A percentile compares a stretch with the other conserved stretches of the same genome.
Evolutionary conservation across 2,888 invertebrate species (phyloP).

Genomic region (Phania funesta): DNA sequence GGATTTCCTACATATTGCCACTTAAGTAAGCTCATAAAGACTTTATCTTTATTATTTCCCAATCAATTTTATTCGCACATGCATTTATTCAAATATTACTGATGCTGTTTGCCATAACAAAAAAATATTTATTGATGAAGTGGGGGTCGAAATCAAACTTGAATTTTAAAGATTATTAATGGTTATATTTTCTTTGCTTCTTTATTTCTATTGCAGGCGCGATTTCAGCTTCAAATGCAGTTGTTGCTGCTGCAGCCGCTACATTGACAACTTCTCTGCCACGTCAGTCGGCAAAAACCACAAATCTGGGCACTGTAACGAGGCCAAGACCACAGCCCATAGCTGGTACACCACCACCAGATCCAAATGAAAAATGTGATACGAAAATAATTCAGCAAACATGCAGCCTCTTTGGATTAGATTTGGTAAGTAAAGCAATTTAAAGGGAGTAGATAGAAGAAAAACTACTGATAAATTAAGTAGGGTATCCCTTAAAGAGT

Average conservation of each 20-base stretch:
- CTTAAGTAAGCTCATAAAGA: slow-evolving; percentile 5
- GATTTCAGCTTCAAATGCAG: slow-evolving; percentile 49
- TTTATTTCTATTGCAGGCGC: slow-evolving; percentile 18
- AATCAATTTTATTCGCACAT: background rate
- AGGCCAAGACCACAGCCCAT: slow-evolving; percentile 94
- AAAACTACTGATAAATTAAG: background rate
- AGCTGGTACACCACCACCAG: slow-evolving; percentile 93
- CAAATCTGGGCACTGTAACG: slow-evolving; percentile 81
- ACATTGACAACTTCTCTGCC: slow-evolving; percentile 70
- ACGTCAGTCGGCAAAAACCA: slow-evolving; percentile 78
- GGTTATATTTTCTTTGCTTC: slow-evolving; percentile 15
- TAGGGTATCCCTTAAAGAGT: background rate
- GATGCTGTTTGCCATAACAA: background rate
- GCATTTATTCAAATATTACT: slow-evolving; percentile 20
- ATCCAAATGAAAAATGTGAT: slow-evolving; percentile 92
- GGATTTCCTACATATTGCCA: background rate
- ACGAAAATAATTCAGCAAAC: slow-evolving; percentile 94
- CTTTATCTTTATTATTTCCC: background rate
- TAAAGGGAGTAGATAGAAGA: background rate
- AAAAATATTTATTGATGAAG: background rate
- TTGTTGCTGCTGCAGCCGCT: slow-evolving; percentile 68
- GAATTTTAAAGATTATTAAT: slow-evolving; percentile 56
- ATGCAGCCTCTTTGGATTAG: slow-evolving; percentile 93
- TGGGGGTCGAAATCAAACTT: slow-evolving; percentile 45
- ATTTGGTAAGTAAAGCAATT: slow-evolving; percentile 84